Conservation (phyloP, 2,888 invertebrate genomes). For the Meandrusa payeni region DNA sequence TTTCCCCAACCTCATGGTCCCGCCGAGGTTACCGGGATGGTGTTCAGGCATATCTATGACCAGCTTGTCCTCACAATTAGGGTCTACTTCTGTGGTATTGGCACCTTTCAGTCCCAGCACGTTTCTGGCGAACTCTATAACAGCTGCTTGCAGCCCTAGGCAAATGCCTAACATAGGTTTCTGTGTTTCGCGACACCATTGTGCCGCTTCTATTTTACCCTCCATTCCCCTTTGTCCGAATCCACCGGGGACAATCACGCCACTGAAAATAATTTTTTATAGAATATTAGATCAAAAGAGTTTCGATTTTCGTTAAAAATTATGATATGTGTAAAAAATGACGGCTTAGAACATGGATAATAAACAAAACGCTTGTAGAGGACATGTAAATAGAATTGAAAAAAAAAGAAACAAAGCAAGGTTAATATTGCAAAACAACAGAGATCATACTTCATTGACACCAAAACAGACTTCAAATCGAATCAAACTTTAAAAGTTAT, state of each 20-base stretch:
- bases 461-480: too few species aligned
- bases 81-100: conserved; percentile 92
- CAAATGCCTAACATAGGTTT: conserved; percentile 98
- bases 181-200: conserved; percentile 94
- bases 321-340: too few species aligned
- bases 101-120: conserved; percentile 88
- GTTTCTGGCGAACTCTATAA: conserved; percentile 96
- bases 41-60: conserved; percentile 99
- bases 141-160: conserved; percentile 97
- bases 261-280: too few species aligned
- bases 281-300: too few species aligned
- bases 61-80: conserved; percentile 86
- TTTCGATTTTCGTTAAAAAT: too few species aligned
- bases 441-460: too few species aligned
- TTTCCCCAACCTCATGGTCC: conserved; percentile 98
- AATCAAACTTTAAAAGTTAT: too few species aligned
- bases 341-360: too few species aligned
- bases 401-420: too few species aligned
- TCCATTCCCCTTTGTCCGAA: conserved; percentile 98
- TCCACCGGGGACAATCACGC: conserved; percentile 97
- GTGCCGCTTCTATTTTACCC: conserved; percentile 96
- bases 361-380: too few species aligned
- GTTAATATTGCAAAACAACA: too few species aligned
- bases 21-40: conserved; percentile 95
- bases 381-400: too few species aligned